Percentiles rank a stretch among this genome's conserved stretches.
Evolutionary conservation across 2,888 invertebrate genomes (phyloP).

Genomic region (Drosophila kuntzei): DNA sequence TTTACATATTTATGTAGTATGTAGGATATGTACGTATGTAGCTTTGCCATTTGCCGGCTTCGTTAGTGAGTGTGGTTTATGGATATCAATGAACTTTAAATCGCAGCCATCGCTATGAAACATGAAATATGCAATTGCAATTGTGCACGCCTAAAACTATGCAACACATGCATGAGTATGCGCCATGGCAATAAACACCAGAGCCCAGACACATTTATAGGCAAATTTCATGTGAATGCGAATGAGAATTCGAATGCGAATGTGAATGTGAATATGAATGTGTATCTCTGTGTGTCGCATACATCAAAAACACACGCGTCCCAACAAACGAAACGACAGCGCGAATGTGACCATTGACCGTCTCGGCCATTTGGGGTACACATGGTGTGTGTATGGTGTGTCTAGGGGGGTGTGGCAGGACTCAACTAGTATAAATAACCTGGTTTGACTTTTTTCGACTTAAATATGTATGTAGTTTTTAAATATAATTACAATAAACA

Average conservation of each 20-base stretch:
- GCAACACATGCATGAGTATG: slow-evolving; percentile 33
- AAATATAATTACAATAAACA: slow-evolving; percentile 83
- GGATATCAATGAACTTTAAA: slow-evolving; percentile 81
- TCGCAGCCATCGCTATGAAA: slow-evolving; percentile 53
- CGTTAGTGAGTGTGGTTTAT: slow-evolving; percentile 72
- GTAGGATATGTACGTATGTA: slow-evolving; percentile 14
- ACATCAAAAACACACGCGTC: slow-evolving; percentile 55
- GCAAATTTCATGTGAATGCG: slow-evolving; percentile 65
- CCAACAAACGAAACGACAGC: slow-evolving; percentile 14
- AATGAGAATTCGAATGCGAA: background rate
- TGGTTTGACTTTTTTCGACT: slow-evolving; percentile 43
- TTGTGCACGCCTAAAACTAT: slow-evolving; percentile 70
- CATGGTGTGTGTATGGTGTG: slow-evolving; percentile 9
- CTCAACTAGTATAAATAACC: slow-evolving; percentile 60
- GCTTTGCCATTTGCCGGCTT: slow-evolving; percentile 41
- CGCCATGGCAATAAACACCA: slow-evolving; percentile 60
- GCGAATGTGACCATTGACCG: slow-evolving; percentile 54
- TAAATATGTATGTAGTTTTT: slow-evolving; percentile 37
- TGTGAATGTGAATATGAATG: background rate
- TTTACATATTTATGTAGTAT: slow-evolving; percentile 52
- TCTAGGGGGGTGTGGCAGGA: slow-evolving; percentile 30
- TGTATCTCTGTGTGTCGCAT: slow-evolving; percentile 31
- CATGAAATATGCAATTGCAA: slow-evolving; percentile 66
- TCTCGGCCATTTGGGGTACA: slow-evolving; percentile 12
- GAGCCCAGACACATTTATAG: slow-evolving; percentile 75